Conservation (phyloP, 2,113 vertebrate genomes). For the Austrofundulus limnaeus region DNA sequence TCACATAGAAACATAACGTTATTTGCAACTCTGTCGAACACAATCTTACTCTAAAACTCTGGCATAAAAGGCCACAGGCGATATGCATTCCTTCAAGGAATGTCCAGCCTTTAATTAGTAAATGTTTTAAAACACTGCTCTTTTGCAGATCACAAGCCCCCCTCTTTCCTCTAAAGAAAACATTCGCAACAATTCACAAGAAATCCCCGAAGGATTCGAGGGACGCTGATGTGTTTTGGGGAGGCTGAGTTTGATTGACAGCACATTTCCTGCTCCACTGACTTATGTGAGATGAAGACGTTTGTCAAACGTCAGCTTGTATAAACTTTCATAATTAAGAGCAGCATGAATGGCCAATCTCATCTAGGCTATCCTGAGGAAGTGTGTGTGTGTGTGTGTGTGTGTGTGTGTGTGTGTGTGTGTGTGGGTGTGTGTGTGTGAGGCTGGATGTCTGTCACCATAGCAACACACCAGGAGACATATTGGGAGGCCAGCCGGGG, state of each 20-base stretch:
- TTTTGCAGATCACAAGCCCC: neutral
- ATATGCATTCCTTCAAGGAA: too few relatives aligned
- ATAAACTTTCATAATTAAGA: constrained; percentile 44
- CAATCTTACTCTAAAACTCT: too few relatives aligned
- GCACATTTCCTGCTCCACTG: constrained; percentile 28
- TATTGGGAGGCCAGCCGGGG: constrained; percentile 60
- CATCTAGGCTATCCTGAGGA: constrained; percentile 26
- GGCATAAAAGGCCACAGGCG: too few relatives aligned
- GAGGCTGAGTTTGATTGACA: constrained; percentile 29
- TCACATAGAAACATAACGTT: too few relatives aligned
- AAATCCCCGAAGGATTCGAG: constrained; percentile 20
- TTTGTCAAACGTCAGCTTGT: constrained; percentile 46
- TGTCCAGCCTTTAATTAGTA: too few relatives aligned
- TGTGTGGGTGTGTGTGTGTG: constrained; percentile 14
- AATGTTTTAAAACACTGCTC: neutral
- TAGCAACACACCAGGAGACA: constrained; percentile 63
- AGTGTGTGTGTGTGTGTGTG: constrained; percentile 20
- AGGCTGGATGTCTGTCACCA: constrained; percentile 72
- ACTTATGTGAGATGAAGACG: constrained; percentile 32
- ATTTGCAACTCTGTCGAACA: too few relatives aligned
- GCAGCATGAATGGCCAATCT: constrained; percentile 23
- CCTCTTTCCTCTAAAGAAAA: neutral
- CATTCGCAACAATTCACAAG: constrained; percentile 5
- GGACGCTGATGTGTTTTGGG: constrained; percentile 1
- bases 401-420: constrained; percentile 21